phyloP scores from a whole-genome alignment of 2,113 vertebrate genomes.

The Colius striatus region DNA sequence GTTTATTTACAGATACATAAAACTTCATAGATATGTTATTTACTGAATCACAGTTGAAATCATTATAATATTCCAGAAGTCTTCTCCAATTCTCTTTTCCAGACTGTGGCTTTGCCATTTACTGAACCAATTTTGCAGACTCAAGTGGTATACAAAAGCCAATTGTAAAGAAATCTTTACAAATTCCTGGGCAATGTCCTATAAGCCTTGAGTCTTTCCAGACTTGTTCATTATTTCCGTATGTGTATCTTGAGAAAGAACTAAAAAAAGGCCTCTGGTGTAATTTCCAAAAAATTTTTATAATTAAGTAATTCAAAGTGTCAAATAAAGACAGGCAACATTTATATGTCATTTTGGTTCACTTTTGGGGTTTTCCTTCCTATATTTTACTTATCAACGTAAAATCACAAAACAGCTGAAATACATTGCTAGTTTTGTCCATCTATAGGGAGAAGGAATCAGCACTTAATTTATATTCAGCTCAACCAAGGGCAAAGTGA shows the following conservation, averaged over 20 bases:
- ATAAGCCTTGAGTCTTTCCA: background rate
- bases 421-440: background rate
- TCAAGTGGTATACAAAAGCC: background rate
- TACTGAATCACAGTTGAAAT: background rate
- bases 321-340: background rate
- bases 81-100: background rate
- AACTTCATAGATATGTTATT: background rate
- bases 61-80: background rate
- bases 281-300: background rate
- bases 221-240: background rate
- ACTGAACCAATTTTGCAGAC: background rate
- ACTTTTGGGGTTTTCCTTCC: background rate
- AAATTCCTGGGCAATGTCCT: background rate
- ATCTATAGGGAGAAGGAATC: background rate
- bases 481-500: background rate
- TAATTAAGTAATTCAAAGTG: background rate
- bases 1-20: background rate
- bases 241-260: background rate
- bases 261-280: background rate
- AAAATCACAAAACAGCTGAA: background rate
- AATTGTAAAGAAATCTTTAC: background rate
- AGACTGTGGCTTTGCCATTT: background rate
- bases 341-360: background rate
- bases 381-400: background rate
- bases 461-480: background rate